Evolutionary conservation across 2,888 invertebrate genomes (phyloP), one percentile per base, ranked within the genome.

Genomic region (Syrista parreyssii): DNA sequence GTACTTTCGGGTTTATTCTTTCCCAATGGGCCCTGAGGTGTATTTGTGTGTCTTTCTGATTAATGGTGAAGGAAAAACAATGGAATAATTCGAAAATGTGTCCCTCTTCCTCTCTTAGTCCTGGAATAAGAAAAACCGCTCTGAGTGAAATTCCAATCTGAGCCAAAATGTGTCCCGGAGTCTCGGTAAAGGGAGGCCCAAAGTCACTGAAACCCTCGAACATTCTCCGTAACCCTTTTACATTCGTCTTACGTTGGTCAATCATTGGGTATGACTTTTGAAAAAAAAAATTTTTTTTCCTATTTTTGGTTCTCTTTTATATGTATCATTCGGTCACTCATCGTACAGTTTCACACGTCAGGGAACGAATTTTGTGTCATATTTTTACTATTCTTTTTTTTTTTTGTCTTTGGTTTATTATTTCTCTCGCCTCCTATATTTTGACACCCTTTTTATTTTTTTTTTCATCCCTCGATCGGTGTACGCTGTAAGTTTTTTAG

Each of bases 401-500:
- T 71, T 12, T 12, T 68, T 68, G 6, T n/a, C n/a, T n/a, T n/a
- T n/a, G 71, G 12, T 12, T 32, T 71, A 31, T 30, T 71, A 71
- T 31, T 71, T 15, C 31, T 15, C 12, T 12, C 4, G 31, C 12
- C 9, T 6, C 30, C 11, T 6, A 30, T 31, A 1, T 69, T 69
- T 32, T 30, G 12, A 69, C 30, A 32, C 12, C 4, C 31, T 4
- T 71, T 71, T 23, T 32, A 31, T 15, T 71, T 33, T 36, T 36
- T 36, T 12, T 4, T 31, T 12, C 68, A 31, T 33, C 35, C 71
- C 23, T 23, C 31, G 33, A 71, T 71, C 71, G 71, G 71, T 71
- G 71, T 30, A 71, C 71, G 71, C 71, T 31, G 71, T 71, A 71
- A 71, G 71, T 71, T 74, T 36, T 23, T 23, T 35, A 35, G 33